Evolutionary conservation across 2,797 vertebrate genomes (phyloP).

Genomic region (Poecilia picta): DNA sequence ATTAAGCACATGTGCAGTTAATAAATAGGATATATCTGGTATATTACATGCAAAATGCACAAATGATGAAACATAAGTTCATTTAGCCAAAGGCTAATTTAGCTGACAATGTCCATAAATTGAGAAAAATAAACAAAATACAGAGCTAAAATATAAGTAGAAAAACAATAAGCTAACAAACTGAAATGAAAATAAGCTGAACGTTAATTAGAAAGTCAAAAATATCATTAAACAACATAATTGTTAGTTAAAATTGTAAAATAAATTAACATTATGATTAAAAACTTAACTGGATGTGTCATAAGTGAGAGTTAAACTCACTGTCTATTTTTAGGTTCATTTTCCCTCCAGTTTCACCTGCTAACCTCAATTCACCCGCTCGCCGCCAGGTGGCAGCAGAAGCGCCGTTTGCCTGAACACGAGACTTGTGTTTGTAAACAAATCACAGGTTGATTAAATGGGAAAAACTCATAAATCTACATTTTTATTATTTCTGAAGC

Average conservation of each 20-base stretch:
- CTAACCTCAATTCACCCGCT: background rate
- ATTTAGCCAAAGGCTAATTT: background rate
- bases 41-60: background rate
- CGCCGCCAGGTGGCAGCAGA: constrained; percentile 65
- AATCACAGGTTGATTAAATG: constrained; percentile 48
- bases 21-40: background rate
- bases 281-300: background rate
- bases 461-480: background rate
- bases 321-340: background rate
- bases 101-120: background rate
- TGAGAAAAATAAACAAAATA: background rate
- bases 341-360: constrained; percentile 36
- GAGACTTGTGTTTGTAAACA: constrained; percentile 82
- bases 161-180: background rate
- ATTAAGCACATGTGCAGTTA: background rate
- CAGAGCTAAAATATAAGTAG: background rate
- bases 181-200: background rate
- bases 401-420: constrained; percentile 26
- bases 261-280: background rate
- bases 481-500: background rate
- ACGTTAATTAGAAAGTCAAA: background rate
- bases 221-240: background rate
- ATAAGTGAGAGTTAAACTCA: background rate
- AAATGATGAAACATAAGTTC: background rate
- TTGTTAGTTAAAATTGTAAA: background rate